Base-by-base conservation (phyloP, 2,113 vertebrate species). In the Strigops habroptila region DNA sequence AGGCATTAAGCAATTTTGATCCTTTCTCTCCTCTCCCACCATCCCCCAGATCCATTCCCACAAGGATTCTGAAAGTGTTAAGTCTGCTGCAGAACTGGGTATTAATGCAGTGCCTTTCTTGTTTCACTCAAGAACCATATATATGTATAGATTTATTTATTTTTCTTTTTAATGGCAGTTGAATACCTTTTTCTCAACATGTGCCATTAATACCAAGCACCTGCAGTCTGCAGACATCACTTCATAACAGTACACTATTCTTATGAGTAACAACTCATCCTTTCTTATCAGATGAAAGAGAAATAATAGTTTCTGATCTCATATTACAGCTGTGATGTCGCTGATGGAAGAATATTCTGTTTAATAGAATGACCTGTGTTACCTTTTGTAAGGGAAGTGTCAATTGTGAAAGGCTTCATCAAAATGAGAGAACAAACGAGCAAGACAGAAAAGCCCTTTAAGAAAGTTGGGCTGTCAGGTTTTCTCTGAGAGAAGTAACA, bases 401-500 rank as follows among this genome's bases (percentile, higher is more conserved):
- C 94, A 96, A 27, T 67, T 79, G 31, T 76, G 80, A 96, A 95
- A 94, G 53, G 77, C 88, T 95, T 95, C 69, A 91, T 94, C 94
- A 96, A 81, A 89, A 92, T 80, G 51, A 95, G 60, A 93, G 78
- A 94, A 95, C 2, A 4, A 95, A 86, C 1, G 35, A 95, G 84
- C 30, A 88, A 95, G 92, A 91, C 88, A 96, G 93, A 96, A 81
- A 87, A 95, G 74, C 74, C 90, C 93, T 94, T 79, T 82, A 89
- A 92, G 81, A 97, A 97, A 95, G 88, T 85, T 91, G 57, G 65
- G 83, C 77, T 97, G 93, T 94, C 95, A 96, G 91, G 90, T 92
- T 97, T 92, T 84, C 94, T 96, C 67, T 3, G 5, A 96, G 92
- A 78, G 74, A 96, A 96, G 69, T 71, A 95, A 82, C 83, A 89